Percentiles rank a stretch among this genome's conserved stretches.
phyloP scores from a whole-genome alignment of 2,888 invertebrate species.

The Mythimna ferrago region DNA sequence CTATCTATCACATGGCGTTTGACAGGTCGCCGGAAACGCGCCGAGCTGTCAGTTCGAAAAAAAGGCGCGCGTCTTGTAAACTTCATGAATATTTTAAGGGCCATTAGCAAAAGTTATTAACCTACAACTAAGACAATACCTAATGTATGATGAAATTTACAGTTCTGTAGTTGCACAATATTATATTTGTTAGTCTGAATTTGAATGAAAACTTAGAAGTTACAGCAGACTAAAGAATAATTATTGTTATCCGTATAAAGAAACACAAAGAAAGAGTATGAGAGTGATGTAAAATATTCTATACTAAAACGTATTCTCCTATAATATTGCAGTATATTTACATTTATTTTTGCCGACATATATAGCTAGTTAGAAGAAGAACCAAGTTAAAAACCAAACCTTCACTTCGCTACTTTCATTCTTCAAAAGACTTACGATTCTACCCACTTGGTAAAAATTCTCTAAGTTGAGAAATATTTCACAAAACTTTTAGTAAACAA shows the following conservation, averaged over 20 bases:
- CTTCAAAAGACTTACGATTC: slow-evolving; percentile 37
- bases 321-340: not conserved
- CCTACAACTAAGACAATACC: slow-evolving; percentile 54
- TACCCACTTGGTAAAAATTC: slow-evolving; percentile 48
- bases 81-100: slow-evolving; percentile 66
- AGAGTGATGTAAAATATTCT: slow-evolving; percentile 2
- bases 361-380: not conserved
- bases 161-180: slow-evolving; percentile 66
- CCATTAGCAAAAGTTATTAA: slow-evolving; percentile 42
- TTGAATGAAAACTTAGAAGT: slow-evolving; percentile 25
- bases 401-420: not conserved
- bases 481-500: slow-evolving; percentile 39
- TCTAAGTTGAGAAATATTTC: slow-evolving; percentile 45
- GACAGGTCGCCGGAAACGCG: slow-evolving; percentile 89
- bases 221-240: slow-evolving; percentile 19
- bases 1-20: slow-evolving; percentile 91
- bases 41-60: slow-evolving; percentile 86
- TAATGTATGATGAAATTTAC: slow-evolving; percentile 59
- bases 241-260: slow-evolving; percentile 8
- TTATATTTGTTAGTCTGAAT: slow-evolving; percentile 32
- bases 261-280: slow-evolving; percentile 39
- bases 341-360: not conserved
- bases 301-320: slow-evolving; percentile 3
- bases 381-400: not conserved
- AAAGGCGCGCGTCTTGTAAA: slow-evolving; percentile 82